Conservation (phyloP, 2,797 vertebrate genomes). For the Neostethus bicornis region DNA sequence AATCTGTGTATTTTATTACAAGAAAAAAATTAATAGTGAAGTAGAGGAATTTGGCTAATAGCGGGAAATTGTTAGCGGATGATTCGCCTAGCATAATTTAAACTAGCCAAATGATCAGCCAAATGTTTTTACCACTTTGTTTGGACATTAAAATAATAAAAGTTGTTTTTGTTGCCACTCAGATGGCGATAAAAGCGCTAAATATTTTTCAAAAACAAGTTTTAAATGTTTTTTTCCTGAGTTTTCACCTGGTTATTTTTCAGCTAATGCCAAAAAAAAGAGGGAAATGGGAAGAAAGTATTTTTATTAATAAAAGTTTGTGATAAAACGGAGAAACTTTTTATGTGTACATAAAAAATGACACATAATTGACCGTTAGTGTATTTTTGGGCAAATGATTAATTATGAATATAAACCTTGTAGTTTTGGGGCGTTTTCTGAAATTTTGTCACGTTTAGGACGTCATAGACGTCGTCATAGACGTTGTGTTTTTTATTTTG, state of each 20-base stretch:
- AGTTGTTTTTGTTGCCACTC: background rate
- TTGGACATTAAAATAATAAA: background rate
- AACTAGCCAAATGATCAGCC: too few species aligned
- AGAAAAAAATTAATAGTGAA: background rate
- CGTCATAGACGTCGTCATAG: conserved; percentile 16
- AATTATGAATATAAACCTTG: conserved; percentile 30
- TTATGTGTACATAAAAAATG: conserved; percentile 28
- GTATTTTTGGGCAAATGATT: conserved; percentile 34
- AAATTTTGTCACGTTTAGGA: conserved; percentile 16
- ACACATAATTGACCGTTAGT: conserved; percentile 27
- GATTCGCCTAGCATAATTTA: too few species aligned
- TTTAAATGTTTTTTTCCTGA: too few species aligned
- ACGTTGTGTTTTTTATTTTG: conserved; percentile 18
- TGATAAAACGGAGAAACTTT: conserved; percentile 47
- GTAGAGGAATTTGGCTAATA: background rate
- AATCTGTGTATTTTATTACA: conserved; percentile 1
- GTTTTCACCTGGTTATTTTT: conserved; percentile 17
- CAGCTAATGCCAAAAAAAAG: conserved; percentile 64
- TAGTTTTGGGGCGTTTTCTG: conserved; percentile 4
- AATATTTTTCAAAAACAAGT: background rate
- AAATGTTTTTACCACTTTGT: conserved; percentile 1
- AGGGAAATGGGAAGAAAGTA: conserved; percentile 28
- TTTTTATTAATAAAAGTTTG: conserved; percentile 75
- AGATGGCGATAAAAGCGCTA: background rate
- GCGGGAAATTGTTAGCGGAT: too few species aligned